Evolutionary conservation across 2,113 vertebrate species (phyloP).

Genomic region (Chloropsis hardwickii): DNA sequence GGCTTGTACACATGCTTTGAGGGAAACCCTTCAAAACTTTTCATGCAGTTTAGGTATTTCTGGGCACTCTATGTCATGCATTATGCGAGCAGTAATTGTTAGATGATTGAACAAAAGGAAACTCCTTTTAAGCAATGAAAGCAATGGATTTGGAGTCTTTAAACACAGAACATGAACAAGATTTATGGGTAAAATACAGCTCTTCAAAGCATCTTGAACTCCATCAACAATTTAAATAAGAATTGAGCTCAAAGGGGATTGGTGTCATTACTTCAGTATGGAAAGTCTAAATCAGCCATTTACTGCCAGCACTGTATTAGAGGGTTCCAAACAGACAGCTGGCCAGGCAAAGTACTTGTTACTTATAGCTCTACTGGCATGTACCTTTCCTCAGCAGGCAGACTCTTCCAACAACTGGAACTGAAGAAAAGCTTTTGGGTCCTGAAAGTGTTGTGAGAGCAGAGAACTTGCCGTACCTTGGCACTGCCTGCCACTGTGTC

Average conservation of each 20-base stretch:
- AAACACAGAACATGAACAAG: neutral
- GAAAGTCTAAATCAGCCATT: neutral
- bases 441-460: neutral
- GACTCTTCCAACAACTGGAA: neutral
- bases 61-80: neutral
- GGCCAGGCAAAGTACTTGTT: neutral
- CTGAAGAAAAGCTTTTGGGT: neutral
- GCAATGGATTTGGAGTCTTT: neutral
- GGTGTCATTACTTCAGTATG: neutral
- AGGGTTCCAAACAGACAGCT: neutral
- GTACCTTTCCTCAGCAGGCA: neutral
- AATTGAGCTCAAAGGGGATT: neutral
- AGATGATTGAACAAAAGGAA: neutral
- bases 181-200: neutral
- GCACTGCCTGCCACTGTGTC: neutral
- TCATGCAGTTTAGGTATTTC: neutral
- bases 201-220: neutral
- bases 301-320: neutral
- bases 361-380: neutral
- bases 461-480: neutral
- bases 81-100: neutral
- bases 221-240: neutral
- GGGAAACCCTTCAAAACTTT: neutral
- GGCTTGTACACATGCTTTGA: neutral
- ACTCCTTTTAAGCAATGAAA: neutral